Evolutionary conservation across 2,888 invertebrate genomes (phyloP).

Genomic region (Torymus tubicola): DNA sequence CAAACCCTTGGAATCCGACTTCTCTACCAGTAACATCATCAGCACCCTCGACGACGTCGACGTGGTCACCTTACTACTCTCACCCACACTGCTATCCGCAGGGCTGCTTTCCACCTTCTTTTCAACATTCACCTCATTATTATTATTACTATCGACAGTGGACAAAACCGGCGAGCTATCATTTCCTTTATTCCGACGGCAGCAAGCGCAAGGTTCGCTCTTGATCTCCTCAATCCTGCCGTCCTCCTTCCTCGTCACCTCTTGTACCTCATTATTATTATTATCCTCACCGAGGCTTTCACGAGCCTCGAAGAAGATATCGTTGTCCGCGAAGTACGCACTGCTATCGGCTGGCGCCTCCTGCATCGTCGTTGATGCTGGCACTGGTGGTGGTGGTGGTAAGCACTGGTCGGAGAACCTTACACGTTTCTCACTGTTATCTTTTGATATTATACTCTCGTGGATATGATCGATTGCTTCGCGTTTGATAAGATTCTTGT

Average conservation of each 20-base stretch:
- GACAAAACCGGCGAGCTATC: not conserved
- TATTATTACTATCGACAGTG: not conserved
- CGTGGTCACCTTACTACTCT: not conserved
- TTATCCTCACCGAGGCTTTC: conserved; percentile 33
- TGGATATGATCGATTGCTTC: conserved; percentile 15
- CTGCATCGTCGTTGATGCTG: not conserved
- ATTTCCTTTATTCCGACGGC: not conserved
- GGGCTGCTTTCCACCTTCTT: not conserved
- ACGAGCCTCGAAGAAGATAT: conserved; percentile 49
- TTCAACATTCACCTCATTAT: not conserved
- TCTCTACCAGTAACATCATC: conserved; percentile 72
- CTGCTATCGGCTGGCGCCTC: conserved; percentile 11
- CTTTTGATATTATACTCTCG: conserved; percentile 14
- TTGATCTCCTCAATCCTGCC: too few relatives aligned
- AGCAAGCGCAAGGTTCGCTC: not conserved
- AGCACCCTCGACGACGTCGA: conserved; percentile 63
- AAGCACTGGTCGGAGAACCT: conserved; percentile 48
- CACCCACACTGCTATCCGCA: conserved; percentile 2
- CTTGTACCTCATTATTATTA: not conserved
- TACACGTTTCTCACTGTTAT: conserved; percentile 46
- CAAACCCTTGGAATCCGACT: conserved; percentile 55
- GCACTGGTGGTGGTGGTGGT: too few relatives aligned
- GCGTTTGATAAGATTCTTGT: conserved; percentile 36
- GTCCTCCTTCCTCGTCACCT: not conserved
- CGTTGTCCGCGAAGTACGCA: conserved; percentile 26